Evolutionary conservation across 2,113 vertebrate species (phyloP), one percentile per base, ranked within the genome.

Genomic region (Paraplagusia blochii): DNA sequence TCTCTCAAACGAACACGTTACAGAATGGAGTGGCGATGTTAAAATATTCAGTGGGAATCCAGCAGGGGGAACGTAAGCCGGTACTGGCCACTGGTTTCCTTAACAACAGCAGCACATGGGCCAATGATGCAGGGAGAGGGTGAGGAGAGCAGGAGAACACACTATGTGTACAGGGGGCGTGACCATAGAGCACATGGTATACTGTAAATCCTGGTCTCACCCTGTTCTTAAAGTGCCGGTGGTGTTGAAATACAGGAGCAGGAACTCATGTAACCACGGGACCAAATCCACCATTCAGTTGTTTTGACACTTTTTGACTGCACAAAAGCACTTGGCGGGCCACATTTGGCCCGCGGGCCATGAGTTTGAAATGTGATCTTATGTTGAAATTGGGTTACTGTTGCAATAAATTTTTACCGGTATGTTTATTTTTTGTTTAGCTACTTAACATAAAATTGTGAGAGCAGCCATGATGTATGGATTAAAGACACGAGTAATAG

Each of bases 101-200:
- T 90, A 92, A 93, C 93, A 91, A 94, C 93, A 81, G 85, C 51
- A 81, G 87, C 87, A 89, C 74, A 71, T 79, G 66, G 72, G 86
- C 86, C 75, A 82, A 83, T 87, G 79, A 81, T 74, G 77, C 77
- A 68, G 57, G 29, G 52, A 82, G 76, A 75, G 59, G n/a, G n/a
- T n/a, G n/a, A 34, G 56, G 61, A 48, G n/a, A 44, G 65, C 18
- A 17, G 53, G 22, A 16, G 3, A 63, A 53, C 66, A 18, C 67
- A 54, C 34, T 29, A 55, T 38, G 13, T 16, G 22, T 66, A 60
- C 19, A 45, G 53, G 63, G 58, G 60, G 63, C 52, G 69, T 78
- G 74, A 51, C 35, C 61, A 66, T 2, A 40, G 49, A 76, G 69
- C 72, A 78, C 76, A 78, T 81, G 78, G 72, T 67, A 44, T 62